Evolutionary conservation across 2,888 invertebrate genomes (phyloP), one percentile per base, ranked within the genome.

Genomic region (Marronus borbonicus): DNA sequence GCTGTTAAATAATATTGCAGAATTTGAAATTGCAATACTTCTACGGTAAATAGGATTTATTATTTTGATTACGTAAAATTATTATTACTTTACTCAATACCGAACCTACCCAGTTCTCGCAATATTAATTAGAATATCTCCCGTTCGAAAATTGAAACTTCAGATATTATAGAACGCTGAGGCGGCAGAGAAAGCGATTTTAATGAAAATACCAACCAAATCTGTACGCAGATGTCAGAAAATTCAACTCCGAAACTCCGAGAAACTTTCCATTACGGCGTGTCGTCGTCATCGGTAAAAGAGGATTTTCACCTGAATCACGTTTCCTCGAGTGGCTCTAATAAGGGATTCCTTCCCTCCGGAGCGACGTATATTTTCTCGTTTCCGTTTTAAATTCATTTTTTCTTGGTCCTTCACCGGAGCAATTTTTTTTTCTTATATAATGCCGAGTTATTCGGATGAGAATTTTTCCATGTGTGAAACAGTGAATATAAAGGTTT

Each of bases 291-390:
- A 52, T 52, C 52, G 52, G 52, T n/a, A 65, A 65, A 36, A 65
- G 65, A 65, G 65, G 65, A 65, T 65, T 65, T 65, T 65, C 65
- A 65, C 65, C 65, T 36, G 65, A 39, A 65, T 65, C 65, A 65
- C 65, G 52, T 17, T 52, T 52, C 17, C 39, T n/a, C 36, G 17
- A 65, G 39, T 65, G 31, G 3, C 39, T 39, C 39, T 39, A 39
- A 65, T 65, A 65, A 65, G 65, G 39, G 17, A 44, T 44, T 52
- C 17, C 65, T 65, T 65, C 65, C 17, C 17, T 52, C 4, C 52
- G n/a, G 7, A 52, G n/a, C 12, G 65, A 39, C 14, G 65, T 36
- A 65, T 65, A 36, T 65, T 65, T 65, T n/a, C 65, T 39, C n/a
- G 36, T 52, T 52, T 52, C 17, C 52, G 17, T 52, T 52, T 52